Evolutionary conservation across 2,888 invertebrate genomes (phyloP).

Genomic region (Schizotus pectinicornis): DNA sequence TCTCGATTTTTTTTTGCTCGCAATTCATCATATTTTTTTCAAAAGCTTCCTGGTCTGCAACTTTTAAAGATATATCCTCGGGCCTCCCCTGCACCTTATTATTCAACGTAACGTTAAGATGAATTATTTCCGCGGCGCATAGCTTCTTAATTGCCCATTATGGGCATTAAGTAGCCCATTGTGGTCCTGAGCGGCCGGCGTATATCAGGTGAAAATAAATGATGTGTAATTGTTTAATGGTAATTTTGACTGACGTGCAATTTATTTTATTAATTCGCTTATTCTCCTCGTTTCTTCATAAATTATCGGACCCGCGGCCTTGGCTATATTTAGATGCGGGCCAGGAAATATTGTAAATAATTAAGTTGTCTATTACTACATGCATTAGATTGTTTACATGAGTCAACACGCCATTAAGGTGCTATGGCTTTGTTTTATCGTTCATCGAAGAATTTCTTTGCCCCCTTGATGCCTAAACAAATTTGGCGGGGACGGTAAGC

Average conservation of each 20-base stretch:
- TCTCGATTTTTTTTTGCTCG: background rate
- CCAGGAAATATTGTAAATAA: conserved; percentile 6
- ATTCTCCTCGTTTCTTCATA: background rate
- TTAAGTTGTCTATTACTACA: conserved; percentile 11
- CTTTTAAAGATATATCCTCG: background rate
- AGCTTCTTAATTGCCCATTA: no score
- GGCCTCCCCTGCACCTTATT: no score
- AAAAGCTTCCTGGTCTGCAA: background rate
- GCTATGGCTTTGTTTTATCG: conserved; percentile 7
- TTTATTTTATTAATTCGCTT: conserved; percentile 1
- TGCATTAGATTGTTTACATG: conserved; percentile 9
- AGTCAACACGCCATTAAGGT: conserved; percentile 1
- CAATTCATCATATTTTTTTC: conserved; percentile 1
- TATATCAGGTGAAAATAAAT: background rate
- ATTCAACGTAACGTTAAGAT: background rate
- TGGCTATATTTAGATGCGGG: background rate
- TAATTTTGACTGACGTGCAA: background rate
- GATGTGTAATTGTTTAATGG: background rate
- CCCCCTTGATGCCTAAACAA: background rate
- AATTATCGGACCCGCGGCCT: background rate
- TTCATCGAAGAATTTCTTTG: conserved; percentile 4
- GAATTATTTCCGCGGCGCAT: background rate
- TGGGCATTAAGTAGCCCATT: no score
- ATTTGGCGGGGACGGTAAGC: background rate
- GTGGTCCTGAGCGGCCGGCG: no score